Conservation (phyloP, 2,113 vertebrate species). For the Promerops cafer region DNA sequence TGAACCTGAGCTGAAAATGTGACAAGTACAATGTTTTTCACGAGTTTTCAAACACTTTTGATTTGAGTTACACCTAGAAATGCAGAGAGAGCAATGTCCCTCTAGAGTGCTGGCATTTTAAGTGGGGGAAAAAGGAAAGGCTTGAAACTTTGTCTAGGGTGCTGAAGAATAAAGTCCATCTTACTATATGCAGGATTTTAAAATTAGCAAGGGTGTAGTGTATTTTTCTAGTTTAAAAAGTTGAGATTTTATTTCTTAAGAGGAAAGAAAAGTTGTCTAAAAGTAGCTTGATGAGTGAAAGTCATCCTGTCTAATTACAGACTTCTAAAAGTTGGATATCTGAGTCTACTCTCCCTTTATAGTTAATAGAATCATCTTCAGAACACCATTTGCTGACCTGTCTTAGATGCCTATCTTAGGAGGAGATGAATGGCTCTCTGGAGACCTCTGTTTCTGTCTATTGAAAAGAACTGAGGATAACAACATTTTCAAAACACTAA, state of each 20-base stretch:
- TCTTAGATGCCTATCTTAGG: background rate
- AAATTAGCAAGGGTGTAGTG: background rate
- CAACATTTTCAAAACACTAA: conserved; percentile 8
- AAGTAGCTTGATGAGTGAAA: background rate
- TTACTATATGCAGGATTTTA: background rate
- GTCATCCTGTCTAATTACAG: background rate
- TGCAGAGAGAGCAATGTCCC: background rate
- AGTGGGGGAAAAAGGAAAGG: background rate
- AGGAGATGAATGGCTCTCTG: background rate
- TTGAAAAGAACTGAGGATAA: background rate
- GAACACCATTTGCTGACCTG: background rate
- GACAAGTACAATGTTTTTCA: background rate
- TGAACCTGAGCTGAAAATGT: background rate
- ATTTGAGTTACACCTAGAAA: background rate
- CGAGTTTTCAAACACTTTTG: background rate
- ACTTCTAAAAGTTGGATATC: background rate
- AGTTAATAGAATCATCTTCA: conserved; percentile 9
- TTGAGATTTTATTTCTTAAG: background rate
- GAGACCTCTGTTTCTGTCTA: background rate
- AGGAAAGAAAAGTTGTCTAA: background rate
- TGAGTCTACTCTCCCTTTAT: background rate
- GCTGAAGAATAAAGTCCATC: background rate
- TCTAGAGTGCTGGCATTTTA: background rate
- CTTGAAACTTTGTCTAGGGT: background rate
- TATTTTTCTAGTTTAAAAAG: background rate